A percentile compares a stretch with the other conserved stretches of the same genome.
These are phyloP conservation scores for Leuciscus idus DNA, from an alignment of 2,113 vertebrate genomes.

Conservation along the genomic window DNA sequence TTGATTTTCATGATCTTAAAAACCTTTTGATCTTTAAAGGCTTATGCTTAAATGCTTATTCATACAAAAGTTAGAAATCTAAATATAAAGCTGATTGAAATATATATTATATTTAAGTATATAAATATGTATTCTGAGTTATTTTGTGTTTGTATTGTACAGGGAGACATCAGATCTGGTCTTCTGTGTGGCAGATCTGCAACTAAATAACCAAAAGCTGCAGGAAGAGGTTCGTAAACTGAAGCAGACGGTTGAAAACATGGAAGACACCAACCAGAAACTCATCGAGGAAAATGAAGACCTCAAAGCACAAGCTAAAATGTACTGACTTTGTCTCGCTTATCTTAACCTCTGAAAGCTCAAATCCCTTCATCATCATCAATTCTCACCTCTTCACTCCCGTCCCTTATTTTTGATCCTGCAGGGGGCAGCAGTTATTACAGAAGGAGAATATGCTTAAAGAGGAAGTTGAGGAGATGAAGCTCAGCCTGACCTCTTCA, in stretches of 20 bases:
- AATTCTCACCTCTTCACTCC: background rate
- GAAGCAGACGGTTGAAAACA: conserved; percentile 79
- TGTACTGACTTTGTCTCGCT: conserved; percentile 66
- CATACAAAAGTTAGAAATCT: background rate
- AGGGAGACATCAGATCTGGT: conserved; percentile 90
- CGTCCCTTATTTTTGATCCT: background rate
- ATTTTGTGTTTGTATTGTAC: conserved; percentile 16
- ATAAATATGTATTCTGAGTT: background rate
- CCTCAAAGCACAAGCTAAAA: conserved; percentile 75
- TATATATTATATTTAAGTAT: background rate
- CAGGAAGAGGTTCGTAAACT: conserved; percentile 84
- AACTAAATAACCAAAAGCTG: conserved; percentile 86
- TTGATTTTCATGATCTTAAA: background rate
- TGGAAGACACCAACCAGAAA: conserved; percentile 84
- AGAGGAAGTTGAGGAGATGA: conserved; percentile 91
- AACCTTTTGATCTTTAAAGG: background rate
- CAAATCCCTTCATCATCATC: background rate
- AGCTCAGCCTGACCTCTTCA: conserved; percentile 74
- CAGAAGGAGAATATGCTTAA: conserved; percentile 83
- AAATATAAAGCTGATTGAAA: background rate
- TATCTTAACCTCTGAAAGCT: background rate
- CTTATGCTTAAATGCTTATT: background rate
- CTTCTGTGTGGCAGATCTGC: conserved; percentile 82
- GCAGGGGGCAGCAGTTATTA: conserved; percentile 83
- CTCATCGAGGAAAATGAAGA: conserved; percentile 81